Conservation (phyloP, 2,113 vertebrate genomes). For the Boulengeromyrus knoepffleri region DNA sequence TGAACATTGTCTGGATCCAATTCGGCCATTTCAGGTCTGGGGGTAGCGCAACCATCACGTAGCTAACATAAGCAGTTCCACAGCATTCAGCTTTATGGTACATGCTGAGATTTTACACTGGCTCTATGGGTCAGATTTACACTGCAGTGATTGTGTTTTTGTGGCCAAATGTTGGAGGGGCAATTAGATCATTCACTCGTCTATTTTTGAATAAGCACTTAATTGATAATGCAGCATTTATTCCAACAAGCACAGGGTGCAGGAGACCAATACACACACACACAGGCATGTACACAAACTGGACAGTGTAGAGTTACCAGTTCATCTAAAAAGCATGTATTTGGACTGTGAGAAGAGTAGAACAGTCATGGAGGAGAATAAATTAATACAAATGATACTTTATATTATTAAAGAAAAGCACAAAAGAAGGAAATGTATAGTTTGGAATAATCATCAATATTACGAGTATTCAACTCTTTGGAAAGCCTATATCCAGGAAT, state of each 20-base stretch:
- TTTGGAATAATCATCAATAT: not conserved
- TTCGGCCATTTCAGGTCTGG: not conserved
- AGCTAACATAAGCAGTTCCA: not conserved
- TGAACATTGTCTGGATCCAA: not conserved
- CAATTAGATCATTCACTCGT: not conserved
- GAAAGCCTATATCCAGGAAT: not conserved
- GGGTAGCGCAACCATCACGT: not conserved
- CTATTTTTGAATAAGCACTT: not conserved
- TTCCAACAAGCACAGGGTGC: not conserved
- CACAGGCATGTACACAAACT: not conserved
- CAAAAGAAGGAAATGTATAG: not conserved
- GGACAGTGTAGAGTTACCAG: not conserved
- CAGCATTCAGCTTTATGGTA: not conserved
- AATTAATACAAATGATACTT: not conserved
- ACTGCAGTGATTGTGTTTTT: not conserved
- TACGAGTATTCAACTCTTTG: not conserved
- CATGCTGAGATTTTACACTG: not conserved
- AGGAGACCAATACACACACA: not conserved
- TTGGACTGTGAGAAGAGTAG: not conserved
- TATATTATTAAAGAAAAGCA: not conserved
- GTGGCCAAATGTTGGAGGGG: not conserved
- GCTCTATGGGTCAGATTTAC: not conserved
- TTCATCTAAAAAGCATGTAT: not conserved
- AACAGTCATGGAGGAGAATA: not conserved
- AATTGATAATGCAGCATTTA: not conserved